Base-by-base conservation (phyloP, 2,113 vertebrate species). In the Desmodus rotundus region DNA sequence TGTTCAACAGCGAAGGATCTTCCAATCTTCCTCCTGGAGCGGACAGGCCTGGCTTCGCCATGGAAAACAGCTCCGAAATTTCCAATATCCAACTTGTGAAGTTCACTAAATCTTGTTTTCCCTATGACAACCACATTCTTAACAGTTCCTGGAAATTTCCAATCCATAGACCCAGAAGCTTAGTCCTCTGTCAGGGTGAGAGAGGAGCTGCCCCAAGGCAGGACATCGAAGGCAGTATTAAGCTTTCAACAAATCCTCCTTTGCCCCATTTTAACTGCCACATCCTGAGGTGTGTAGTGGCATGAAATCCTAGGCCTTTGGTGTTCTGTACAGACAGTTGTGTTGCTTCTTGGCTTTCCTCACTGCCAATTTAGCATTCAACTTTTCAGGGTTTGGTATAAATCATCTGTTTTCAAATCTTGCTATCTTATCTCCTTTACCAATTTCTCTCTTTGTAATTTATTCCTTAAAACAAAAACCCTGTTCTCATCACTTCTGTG, bases 401-500 rank as follows among this genome's bases (percentile, higher is more conserved):
- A 63, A 65, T 91, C 56, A 22, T 31, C 22, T 41, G 26, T 41
- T 93, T 91, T 85, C 36, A 73, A 65, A 78, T 56, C 88, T 74
- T 78, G 6, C 19, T 17, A 26, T 33, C 26, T 47, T 85, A 67
- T 83, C 31, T 87, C 33, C 31, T 74, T 94, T 80, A 36, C 28
- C 28, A 91, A 47, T 86, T 78, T 61, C 33, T 74, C 20, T 33
- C 14, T 90, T 85, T 56, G 41, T 56, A 47, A 82, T 3, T 78
- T 89, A 67, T 47, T 96, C 76, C 41, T 83, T 77, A 84, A 95
- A 94, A 68, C n/a, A 92, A 14, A 87, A 91, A 85, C 41, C 41
- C 7, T 63, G 11, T 80, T 89, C 56, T 4, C 56, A 3, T 58
- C 68, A 95, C 43, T 56, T 84, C 13, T 52, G 31, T 56, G 22